Evolutionary conservation across 1,140 invertebrate species (phyloP).

Genomic region (Chironomus striatipennis): DNA sequence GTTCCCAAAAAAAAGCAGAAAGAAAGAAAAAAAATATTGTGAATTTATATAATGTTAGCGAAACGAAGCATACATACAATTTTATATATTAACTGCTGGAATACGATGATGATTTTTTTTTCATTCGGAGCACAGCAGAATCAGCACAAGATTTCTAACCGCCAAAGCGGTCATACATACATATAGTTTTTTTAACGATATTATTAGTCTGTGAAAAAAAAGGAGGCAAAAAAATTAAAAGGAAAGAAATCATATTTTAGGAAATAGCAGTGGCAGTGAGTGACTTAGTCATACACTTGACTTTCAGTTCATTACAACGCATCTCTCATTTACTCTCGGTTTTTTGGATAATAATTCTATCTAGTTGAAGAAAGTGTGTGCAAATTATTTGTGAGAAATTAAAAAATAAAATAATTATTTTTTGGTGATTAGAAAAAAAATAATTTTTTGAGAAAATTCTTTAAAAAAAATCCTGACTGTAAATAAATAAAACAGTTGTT

Average conservation of each 20-base stretch:
- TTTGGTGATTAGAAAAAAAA: no score
- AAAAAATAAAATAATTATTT: no score
- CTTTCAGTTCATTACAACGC: slow-evolving; percentile 23
- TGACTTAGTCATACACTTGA: slow-evolving; percentile 23
- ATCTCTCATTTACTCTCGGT: neutral
- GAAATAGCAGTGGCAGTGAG: slow-evolving; percentile 18
- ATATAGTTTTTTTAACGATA: slow-evolving; percentile 23
- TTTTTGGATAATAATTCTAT: neutral
- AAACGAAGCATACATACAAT: slow-evolving; percentile 15
- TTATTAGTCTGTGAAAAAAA: slow-evolving; percentile 21
- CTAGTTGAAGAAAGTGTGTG: no score
- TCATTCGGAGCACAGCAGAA: neutral
- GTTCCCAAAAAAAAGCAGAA: slow-evolving; percentile 17
- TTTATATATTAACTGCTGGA: slow-evolving; percentile 23
- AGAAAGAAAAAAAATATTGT: slow-evolving; percentile 15
- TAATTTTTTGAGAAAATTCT: no score
- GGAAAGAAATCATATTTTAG: slow-evolving; percentile 17
- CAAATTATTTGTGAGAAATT: no score
- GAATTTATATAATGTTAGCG: slow-evolving; percentile 20
- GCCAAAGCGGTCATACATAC: neutral
- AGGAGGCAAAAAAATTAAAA: neutral
- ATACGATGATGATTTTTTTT: slow-evolving; percentile 21
- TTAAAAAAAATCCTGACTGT: no score
- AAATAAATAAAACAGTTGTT: no score
- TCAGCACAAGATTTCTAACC: slow-evolving; percentile 22